Conservation (phyloP, 2,888 invertebrate species). For the Palloptera scutellata region DNA sequence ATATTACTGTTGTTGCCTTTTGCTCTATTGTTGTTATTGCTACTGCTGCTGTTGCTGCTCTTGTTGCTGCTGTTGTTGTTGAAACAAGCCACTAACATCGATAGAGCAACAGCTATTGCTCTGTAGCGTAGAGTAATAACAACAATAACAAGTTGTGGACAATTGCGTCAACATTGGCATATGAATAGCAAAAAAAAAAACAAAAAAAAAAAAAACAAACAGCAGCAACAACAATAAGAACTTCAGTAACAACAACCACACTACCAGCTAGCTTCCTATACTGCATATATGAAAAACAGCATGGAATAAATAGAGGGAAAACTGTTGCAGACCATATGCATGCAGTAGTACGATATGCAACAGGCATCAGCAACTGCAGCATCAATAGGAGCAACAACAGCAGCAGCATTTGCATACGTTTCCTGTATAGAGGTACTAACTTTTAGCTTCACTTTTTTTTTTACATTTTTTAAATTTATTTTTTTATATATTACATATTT, state of each 20-base stretch:
- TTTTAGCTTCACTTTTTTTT: not conserved
- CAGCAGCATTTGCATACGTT: slow-evolving; percentile 9
- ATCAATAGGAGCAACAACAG: slow-evolving; percentile 8
- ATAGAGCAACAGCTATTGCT: not conserved
- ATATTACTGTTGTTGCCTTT: not conserved
- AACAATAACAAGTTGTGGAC: slow-evolving; percentile 28
- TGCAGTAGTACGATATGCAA: slow-evolving; percentile 4
- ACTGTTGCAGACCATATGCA: no score
- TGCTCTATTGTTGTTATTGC: slow-evolving; percentile 24
- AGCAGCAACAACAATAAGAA: slow-evolving; percentile 6
- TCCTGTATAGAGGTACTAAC: not conserved
- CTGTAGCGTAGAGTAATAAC: slow-evolving; percentile 17
- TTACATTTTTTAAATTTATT: not conserved
- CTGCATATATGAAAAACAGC: slow-evolving; percentile 2
- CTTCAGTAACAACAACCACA: not conserved
- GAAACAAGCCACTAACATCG: slow-evolving; percentile 23
- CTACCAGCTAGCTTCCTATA: not conserved
- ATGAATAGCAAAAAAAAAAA: not conserved
- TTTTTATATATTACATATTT: not conserved
- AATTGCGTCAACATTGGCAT: slow-evolving; percentile 24
- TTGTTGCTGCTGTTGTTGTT: slow-evolving; percentile 24
- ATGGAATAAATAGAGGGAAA: not conserved
- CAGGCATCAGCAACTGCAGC: slow-evolving; percentile 18
- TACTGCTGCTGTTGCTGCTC: slow-evolving; percentile 16
- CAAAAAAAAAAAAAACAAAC: not conserved